Evolutionary conservation across 1,140 invertebrate genomes (phyloP), one percentile per base, ranked within the genome.

Genomic region (Catajapyx aquilonaris): DNA sequence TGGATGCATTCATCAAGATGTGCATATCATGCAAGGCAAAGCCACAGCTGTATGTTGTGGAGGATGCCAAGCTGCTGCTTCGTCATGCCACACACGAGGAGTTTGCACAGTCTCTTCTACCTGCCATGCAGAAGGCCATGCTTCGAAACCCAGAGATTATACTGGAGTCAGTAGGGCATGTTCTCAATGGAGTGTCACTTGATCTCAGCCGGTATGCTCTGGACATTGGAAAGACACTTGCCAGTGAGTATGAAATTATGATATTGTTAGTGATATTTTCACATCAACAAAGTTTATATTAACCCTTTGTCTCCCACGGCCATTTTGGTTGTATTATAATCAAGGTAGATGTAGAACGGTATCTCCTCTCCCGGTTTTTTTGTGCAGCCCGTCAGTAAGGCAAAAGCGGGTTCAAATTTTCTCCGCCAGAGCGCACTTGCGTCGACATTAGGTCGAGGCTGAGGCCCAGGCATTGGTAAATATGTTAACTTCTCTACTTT

Each of bases 131-230:
- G 51, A 88, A 88, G 55, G 73, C 84, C 5, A 78, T 95, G 69
- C 59, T 96, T n/a, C 59, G 91, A 38, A 94, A 81, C 57, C 86
- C 91, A 0, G 91, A 96, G 66, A 73, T 85, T 17, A 80, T 85
- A 41, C 66, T 93, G 19, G 67, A 81, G 56, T 73, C 71, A 31
- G 73, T 93, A 28, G 75, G 74, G 5, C 59, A 72, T 18, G 69
- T 90, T 42, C 52, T 93, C 11, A 59, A 59, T 15, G 68, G 71
- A 28, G 46, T 91, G 1, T 66, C 68, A 38, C 52, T 90, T 7
- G 79, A 88, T 56, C 58, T 93, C 11, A 87, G 81, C 51, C 65
- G 66, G 32, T 79, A 79, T 60, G 73, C 74, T 15, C 51, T 68
- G 35, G 80, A 87, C 43, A 66, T 94, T 34, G 76, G 75, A 20